These are phyloP conservation scores for Conistra vaccinii DNA, from an alignment of 2,888 invertebrate genomes.

Conservation along the genomic window DNA sequence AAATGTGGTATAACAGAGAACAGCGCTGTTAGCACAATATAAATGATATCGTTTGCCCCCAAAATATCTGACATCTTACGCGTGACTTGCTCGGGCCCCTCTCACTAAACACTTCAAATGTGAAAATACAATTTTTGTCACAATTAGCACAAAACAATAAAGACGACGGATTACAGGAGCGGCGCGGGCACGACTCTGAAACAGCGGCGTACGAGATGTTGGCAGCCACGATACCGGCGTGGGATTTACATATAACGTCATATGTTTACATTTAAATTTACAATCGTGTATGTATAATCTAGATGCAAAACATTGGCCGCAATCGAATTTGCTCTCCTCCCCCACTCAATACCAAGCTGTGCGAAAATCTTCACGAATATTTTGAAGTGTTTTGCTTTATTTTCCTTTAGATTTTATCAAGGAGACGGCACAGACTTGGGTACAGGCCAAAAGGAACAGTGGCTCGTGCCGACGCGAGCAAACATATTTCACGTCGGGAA, in stretches of 20 bases:
- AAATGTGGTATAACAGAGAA: slow-evolving; percentile 75
- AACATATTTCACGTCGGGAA: slow-evolving; percentile 63
- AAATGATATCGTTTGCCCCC: slow-evolving; percentile 71
- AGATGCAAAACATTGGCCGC: slow-evolving; percentile 70
- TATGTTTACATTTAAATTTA: slow-evolving; percentile 75
- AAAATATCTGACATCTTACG: slow-evolving; percentile 76
- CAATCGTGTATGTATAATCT: slow-evolving; percentile 66
- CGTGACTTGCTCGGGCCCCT: slow-evolving; percentile 44
- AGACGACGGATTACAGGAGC: slow-evolving; percentile 73
- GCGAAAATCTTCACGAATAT: slow-evolving; percentile 69
- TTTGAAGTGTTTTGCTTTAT: slow-evolving; percentile 72
- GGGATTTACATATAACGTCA: slow-evolving; percentile 76
- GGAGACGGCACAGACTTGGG: slow-evolving; percentile 80
- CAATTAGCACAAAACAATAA: slow-evolving; percentile 67
- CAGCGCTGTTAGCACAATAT: slow-evolving; percentile 70
- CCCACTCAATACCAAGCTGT: slow-evolving; percentile 44
- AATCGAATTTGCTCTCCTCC: slow-evolving; percentile 62
- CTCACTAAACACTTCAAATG: slow-evolving; percentile 56
- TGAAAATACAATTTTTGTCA: slow-evolving; percentile 66
- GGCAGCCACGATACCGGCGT: slow-evolving; percentile 79
- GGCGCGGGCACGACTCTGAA: slow-evolving; percentile 73
- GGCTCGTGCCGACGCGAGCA: slow-evolving; percentile 64
- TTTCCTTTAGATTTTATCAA: slow-evolving; percentile 76
- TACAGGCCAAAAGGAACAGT: slow-evolving; percentile 79
- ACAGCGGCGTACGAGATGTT: slow-evolving; percentile 84